phyloP scores from a whole-genome alignment of 2,888 invertebrate genomes.

The Cantharis rufa region DNA sequence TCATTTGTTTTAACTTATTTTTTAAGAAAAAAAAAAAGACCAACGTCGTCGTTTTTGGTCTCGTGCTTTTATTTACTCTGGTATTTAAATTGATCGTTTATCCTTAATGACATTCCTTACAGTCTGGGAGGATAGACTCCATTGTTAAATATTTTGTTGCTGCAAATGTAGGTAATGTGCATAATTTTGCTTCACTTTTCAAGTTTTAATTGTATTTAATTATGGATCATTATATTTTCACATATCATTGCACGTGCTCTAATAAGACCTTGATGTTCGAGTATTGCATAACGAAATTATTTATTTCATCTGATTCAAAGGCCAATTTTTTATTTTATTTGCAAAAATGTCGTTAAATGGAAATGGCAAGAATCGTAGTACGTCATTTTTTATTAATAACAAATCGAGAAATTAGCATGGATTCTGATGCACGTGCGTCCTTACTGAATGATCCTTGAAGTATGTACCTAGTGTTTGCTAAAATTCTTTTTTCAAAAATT shows the following conservation, averaged over 20 bases:
- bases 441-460: background rate
- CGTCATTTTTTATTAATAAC: background rate
- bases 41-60: too few species aligned
- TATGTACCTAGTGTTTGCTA: background rate
- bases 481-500: background rate
- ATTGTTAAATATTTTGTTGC: background rate
- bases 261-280: background rate
- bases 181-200: background rate
- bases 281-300: background rate
- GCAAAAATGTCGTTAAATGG: background rate
- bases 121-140: background rate
- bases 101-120: background rate
- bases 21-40: background rate
- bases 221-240: background rate
- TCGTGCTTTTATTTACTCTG: background rate
- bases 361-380: background rate
- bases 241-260: background rate
- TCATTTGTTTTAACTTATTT: background rate
- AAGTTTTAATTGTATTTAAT: background rate
- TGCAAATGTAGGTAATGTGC: background rate
- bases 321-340: background rate
- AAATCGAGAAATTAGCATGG: background rate
- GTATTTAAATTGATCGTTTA: background rate
- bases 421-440: background rate
- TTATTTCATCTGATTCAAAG: slow-evolving; percentile 1